Evolutionary conservation across 2,888 invertebrate species (phyloP).

Genomic region (Aelia acuminata): DNA sequence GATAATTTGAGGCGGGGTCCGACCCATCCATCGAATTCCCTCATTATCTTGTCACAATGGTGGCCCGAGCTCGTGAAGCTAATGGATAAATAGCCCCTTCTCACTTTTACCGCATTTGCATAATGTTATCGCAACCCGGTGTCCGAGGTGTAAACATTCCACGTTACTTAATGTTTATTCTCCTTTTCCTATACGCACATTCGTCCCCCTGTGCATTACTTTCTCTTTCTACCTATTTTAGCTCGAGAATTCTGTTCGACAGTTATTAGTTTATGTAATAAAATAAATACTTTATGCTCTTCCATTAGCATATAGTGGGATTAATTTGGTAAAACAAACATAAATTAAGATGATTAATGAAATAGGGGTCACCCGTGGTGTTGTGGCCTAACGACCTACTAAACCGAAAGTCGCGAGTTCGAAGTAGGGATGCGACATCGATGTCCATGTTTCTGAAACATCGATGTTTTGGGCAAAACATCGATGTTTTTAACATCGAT

Average conservation of each 20-base stretch:
- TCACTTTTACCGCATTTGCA: conserved; percentile 41
- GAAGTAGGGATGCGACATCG: too few species aligned
- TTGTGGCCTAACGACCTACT: too few species aligned
- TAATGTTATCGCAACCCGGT: conserved; percentile 44
- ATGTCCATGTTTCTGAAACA: too few species aligned
- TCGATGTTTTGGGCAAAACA: too few species aligned
- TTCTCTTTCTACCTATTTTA: background rate
- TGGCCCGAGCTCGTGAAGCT: background rate
- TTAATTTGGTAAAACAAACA: too few species aligned
- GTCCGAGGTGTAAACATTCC: conserved; percentile 29
- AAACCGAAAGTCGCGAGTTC: too few species aligned
- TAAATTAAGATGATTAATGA: too few species aligned
- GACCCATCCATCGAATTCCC: conserved; percentile 6
- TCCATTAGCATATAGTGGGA: too few species aligned
- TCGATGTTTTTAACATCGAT: too few species aligned
- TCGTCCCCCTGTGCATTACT: background rate
- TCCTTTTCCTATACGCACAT: conserved; percentile 1
- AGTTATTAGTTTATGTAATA: background rate
- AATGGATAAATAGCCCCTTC: conserved; percentile 15
- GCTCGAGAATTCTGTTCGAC: background rate
- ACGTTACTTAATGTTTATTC: conserved; percentile 32
- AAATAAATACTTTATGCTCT: background rate
- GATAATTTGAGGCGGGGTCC: background rate
- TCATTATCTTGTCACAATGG: conserved; percentile 41
- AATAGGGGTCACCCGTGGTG: too few species aligned